Evolutionary conservation across 2,797 vertebrate genomes (phyloP), one percentile per base, ranked within the genome.

Genomic region (Iguana delicatissima): DNA sequence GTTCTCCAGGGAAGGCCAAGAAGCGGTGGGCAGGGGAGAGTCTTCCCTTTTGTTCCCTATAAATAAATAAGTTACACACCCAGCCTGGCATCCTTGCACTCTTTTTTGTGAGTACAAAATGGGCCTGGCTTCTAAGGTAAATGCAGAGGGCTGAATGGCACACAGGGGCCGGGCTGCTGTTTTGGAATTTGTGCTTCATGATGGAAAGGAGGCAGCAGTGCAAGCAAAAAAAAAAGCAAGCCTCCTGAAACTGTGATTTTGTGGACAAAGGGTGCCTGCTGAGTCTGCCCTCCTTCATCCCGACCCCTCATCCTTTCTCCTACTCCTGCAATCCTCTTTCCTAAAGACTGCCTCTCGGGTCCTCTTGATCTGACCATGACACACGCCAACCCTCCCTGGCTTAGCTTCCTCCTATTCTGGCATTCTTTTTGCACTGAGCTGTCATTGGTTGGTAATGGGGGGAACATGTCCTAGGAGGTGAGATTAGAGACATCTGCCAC

Each of bases 61-160:
- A 84, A 91, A 91, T 90, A 90, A 90, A 86, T 87, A 87, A 90
- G 87, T 84, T 86, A 74, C 35, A 85, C 9, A 46, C 29, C 50
- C 52, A 18, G 26, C 24, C 14, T 38, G 89, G 10, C 46, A n/a
- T 29, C 1, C 38, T 13, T 24, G 7, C 32, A 29, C 80, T 3
- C 59, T 6, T 3, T 6, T 26, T 85, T 3, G 55, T 26, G 46
- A 59, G 10, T 32, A 22, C 29, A 14, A 46, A 16, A 64, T 35
- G 24, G 10, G 6, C 13, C 32, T 13, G 29, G 9, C 67, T 69
- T 12, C 12, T 32, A 69, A 69, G 22, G 20, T 6, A 80, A n/a
- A n/a, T 35, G 16, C 3, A 9, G 59, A 67, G 69, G 72, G 4
- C 18, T 6, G 6, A 55, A 29, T 6, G 8, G 18, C 0, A 26